These are phyloP conservation scores for Catamblyrhynchus diadema DNA, from an alignment of 2,797 vertebrate genomes.

Conservation along the genomic window DNA sequence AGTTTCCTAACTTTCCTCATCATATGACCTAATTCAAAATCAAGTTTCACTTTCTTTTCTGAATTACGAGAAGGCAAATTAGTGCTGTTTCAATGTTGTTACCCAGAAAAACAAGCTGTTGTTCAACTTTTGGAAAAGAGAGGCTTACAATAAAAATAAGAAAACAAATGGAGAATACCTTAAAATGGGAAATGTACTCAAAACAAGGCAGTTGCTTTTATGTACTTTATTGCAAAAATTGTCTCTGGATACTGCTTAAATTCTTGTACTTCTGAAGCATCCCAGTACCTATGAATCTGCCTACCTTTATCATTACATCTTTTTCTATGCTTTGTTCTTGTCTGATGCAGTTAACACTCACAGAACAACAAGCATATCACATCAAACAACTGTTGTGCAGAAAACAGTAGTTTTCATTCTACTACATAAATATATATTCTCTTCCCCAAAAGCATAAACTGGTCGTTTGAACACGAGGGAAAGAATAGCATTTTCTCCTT, in stretches of 20 bases:
- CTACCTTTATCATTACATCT: neutral
- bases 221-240: neutral
- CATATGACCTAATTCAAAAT: neutral
- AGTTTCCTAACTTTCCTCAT: neutral
- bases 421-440: neutral
- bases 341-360: constrained; percentile 26
- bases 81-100: neutral
- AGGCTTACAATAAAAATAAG: neutral
- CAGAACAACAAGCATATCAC: neutral
- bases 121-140: neutral
- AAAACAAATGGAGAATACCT: neutral
- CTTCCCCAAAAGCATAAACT: neutral
- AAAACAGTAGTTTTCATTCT: constrained; percentile 4
- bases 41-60: constrained; percentile 42
- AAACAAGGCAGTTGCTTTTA: neutral
- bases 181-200: neutral
- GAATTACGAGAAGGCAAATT: neutral
- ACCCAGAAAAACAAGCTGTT: neutral
- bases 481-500: neutral
- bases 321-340: constrained; percentile 31
- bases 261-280: constrained; percentile 9
- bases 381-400: neutral
- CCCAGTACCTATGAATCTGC: neutral
- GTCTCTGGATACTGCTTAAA: neutral
- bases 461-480: neutral